Percentiles rank a stretch among this genome's conserved stretches.
These are phyloP conservation scores for Bothrops alternatus DNA, from an alignment of 2,797 vertebrate species.

Conservation along the genomic window DNA sequence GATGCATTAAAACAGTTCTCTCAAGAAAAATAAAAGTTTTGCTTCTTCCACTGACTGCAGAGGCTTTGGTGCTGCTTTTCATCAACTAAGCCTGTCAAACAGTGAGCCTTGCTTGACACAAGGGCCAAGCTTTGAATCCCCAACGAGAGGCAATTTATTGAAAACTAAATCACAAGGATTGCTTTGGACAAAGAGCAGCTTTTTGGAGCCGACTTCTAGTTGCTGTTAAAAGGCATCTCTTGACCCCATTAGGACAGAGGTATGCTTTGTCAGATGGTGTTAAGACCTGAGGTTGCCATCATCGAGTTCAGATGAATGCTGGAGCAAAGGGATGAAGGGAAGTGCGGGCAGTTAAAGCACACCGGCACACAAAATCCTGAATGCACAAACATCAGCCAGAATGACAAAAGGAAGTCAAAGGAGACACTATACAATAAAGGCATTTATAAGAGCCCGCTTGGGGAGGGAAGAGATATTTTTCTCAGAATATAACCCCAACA, in stretches of 20 bases:
- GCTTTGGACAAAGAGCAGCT: background rate
- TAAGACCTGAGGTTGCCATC: conserved; percentile 1
- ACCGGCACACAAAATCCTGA: background rate
- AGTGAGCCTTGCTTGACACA: background rate
- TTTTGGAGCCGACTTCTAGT: background rate
- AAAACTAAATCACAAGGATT: background rate
- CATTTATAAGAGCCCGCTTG: background rate
- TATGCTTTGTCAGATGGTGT: conserved; percentile 4
- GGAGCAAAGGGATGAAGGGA: background rate
- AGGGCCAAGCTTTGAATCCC: background rate
- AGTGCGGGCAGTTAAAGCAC: background rate
- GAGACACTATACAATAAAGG: background rate
- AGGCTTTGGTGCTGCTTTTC: background rate
- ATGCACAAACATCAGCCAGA: background rate
- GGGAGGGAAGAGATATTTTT: background rate
- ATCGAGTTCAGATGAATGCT: background rate
- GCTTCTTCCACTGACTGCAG: background rate
- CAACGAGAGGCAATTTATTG: background rate
- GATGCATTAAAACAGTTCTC: background rate
- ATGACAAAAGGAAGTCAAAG: background rate
- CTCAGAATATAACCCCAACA: background rate
- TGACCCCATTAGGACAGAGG: background rate
- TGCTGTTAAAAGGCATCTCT: background rate
- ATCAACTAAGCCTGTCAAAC: background rate
- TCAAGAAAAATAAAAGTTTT: background rate